Percentiles rank a stretch among this genome's conserved stretches.
These are phyloP conservation scores for Baronia brevicornis DNA, from an alignment of 2,888 invertebrate genomes.

Conservation along the genomic window DNA sequence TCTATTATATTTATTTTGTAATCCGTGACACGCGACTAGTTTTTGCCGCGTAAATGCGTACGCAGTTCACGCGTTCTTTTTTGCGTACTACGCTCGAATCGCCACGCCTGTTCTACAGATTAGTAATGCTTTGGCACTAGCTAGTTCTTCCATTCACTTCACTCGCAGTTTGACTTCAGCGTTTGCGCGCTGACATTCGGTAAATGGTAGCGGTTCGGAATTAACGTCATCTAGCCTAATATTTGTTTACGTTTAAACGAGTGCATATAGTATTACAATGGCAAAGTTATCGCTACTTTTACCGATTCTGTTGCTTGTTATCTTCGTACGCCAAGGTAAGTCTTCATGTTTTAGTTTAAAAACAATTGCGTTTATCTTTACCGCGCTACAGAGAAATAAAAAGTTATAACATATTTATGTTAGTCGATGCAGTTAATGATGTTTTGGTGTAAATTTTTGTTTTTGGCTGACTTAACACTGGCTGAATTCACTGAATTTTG, in stretches of 20 bases:
- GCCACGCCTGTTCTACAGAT: constrained; percentile 4
- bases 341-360: constrained; percentile 16
- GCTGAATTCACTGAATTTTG: too few species aligned
- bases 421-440: too few species aligned
- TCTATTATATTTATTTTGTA: neutral
- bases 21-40: constrained; percentile 7
- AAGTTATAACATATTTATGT: too few species aligned
- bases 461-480: too few species aligned
- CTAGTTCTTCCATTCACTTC: constrained; percentile 14
- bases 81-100: constrained; percentile 12
- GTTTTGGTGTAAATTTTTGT: too few species aligned
- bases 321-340: constrained; percentile 58
- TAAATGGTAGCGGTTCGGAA: constrained; percentile 7
- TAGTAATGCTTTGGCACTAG: constrained; percentile 12
- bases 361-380: too few species aligned
- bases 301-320: constrained; percentile 53
- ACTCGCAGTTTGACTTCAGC: constrained; percentile 13
- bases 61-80: constrained; percentile 9
- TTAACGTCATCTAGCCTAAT: constrained; percentile 16
- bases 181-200: constrained; percentile 6
- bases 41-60: constrained; percentile 2
- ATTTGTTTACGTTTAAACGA: constrained; percentile 31
- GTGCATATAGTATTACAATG: constrained; percentile 43
- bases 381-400: too few species aligned
- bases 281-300: constrained; percentile 51